Percentiles rank a stretch among this genome's conserved stretches.
Evolutionary conservation across 1,140 invertebrate species (phyloP).

Genomic region (Ctenoplectra terminalis): DNA sequence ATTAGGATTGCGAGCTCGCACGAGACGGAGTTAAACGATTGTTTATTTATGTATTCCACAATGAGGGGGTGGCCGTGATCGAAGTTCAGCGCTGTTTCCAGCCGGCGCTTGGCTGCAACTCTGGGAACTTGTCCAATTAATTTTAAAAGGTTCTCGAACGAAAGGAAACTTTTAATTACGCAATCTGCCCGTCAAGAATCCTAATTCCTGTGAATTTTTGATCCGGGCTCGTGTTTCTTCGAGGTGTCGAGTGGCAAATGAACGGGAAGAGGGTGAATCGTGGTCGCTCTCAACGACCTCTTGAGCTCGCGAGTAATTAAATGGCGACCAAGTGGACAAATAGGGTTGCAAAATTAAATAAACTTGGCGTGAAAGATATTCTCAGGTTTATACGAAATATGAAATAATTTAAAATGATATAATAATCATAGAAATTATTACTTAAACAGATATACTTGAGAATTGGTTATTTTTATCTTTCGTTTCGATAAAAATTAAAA

Average conservation of each 20-base stretch:
- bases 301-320: neutral
- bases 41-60: slow-evolving; percentile 33
- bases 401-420: no score
- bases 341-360: neutral
- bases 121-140: slow-evolving; percentile 48
- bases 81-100: neutral
- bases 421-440: no score
- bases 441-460: no score
- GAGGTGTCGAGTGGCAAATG: neutral
- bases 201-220: slow-evolving; percentile 39
- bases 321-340: neutral
- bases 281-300: neutral
- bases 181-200: slow-evolving; percentile 41
- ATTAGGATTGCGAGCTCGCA: neutral
- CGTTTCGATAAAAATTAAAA: no score
- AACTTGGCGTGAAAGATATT: neutral
- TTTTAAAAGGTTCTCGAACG: slow-evolving; percentile 41
- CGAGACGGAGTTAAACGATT: slow-evolving; percentile 8
- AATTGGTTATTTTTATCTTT: no score
- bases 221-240: neutral
- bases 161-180: slow-evolving; percentile 54
- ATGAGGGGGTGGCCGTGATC: neutral
- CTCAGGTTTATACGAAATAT: neutral
- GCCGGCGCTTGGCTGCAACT: no score
- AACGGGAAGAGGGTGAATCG: neutral